phyloP scores from a whole-genome alignment of 92 coral and sea anemone species.

The Paragorgia papillata region DNA sequence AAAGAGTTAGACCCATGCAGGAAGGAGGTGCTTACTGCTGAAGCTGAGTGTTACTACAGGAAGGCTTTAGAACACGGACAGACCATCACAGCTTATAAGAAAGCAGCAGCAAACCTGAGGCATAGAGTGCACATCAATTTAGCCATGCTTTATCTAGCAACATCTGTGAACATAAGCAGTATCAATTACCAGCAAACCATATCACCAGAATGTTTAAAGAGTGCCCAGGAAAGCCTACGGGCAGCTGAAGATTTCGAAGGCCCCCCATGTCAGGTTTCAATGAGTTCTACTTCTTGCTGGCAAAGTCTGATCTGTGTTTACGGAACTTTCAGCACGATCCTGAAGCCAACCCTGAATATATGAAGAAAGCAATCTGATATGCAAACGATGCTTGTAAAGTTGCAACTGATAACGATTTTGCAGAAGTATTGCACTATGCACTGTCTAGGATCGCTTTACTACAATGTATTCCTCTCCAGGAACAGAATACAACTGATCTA shows the following conservation, averaged over 20 bases:
- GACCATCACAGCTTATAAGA: slow-evolving; percentile 5
- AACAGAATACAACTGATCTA: not conserved
- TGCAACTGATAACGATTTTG: slow-evolving; percentile 16
- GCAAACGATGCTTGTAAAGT: slow-evolving; percentile 23
- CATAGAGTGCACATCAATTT: slow-evolving; percentile 22
- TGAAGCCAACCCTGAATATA: not conserved
- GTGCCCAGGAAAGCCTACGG: slow-evolving; percentile 25
- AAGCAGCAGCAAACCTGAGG: slow-evolving; percentile 17
- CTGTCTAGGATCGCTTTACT: slow-evolving; percentile 5
- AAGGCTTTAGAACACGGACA: slow-evolving; percentile 21
- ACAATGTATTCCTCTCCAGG: not conserved
- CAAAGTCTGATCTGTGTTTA: slow-evolving; percentile 30
- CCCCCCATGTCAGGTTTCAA: slow-evolving; percentile 32
- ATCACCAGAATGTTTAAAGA: slow-evolving; percentile 12
- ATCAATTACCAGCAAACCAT: slow-evolving; percentile 13
- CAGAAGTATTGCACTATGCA: slow-evolving; percentile 22
- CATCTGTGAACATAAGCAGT: slow-evolving; percentile 5
- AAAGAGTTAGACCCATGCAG: slow-evolving; percentile 1
- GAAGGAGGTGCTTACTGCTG: not conserved
- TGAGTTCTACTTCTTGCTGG: slow-evolving; percentile 28
- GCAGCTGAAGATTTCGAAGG: slow-evolving; percentile 35
- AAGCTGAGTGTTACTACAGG: slow-evolving; percentile 33
- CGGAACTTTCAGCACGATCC: slow-evolving; percentile 3
- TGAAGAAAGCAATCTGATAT: slow-evolving; percentile 10
- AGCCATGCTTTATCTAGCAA: slow-evolving; percentile 31